A percentile compares a stretch with the other conserved stretches of the same genome.
phyloP scores from a whole-genome alignment of 2,113 vertebrate species.

The Oreotragus oreotragus region DNA sequence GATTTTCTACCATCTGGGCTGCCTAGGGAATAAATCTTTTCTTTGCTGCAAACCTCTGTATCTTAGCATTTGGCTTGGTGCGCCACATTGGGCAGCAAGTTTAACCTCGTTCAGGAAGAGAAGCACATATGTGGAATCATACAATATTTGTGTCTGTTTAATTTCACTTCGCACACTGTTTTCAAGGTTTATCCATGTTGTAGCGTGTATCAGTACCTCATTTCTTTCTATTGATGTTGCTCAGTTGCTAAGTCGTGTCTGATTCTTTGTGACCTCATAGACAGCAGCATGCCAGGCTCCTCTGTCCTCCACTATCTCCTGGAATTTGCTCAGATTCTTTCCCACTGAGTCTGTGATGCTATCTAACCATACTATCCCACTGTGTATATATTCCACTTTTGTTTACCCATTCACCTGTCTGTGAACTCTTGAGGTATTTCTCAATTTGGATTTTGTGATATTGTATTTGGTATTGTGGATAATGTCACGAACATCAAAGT shows the following conservation, averaged over 20 bases:
- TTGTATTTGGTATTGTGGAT: too few species aligned
- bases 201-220: too few species aligned
- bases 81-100: background rate
- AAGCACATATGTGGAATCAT: background rate
- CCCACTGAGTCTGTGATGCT: background rate
- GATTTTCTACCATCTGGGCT: background rate
- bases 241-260: background rate
- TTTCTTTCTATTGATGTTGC: too few species aligned
- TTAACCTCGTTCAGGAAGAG: background rate
- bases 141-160: background rate
- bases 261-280: background rate
- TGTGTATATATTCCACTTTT: fast-evolving
- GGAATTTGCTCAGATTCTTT: background rate
- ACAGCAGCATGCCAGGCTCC: background rate
- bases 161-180: background rate
- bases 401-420: background rate
- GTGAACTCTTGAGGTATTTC: background rate
- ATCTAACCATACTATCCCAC: background rate
- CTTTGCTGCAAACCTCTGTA: background rate
- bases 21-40: background rate
- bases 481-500: background rate
- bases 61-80: background rate
- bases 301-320: background rate
- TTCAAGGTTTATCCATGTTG: background rate
- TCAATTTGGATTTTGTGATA: too few species aligned